Conservation (phyloP, 2,888 invertebrate species). For the Stictocephala bisonia region DNA sequence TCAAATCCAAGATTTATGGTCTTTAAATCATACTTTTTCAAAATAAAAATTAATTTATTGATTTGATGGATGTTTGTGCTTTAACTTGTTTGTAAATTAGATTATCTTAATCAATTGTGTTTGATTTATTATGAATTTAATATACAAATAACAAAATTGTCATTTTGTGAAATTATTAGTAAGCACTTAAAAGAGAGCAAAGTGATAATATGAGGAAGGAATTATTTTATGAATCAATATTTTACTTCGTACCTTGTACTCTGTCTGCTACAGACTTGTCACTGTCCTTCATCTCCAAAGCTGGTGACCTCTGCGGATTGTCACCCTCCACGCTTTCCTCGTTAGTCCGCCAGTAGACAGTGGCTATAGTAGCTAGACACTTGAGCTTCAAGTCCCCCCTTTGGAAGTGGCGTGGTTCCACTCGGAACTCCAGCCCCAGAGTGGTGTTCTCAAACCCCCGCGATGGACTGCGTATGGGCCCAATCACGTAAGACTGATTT, state of each 20-base stretch:
- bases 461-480: slow-evolving; percentile 68
- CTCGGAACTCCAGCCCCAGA: slow-evolving; percentile 83
- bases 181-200: too few relatives aligned
- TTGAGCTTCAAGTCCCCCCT: slow-evolving; percentile 88
- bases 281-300: slow-evolving; percentile 78
- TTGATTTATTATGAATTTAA: too few relatives aligned
- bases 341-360: slow-evolving; percentile 88
- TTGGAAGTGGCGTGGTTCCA: slow-evolving; percentile 83
- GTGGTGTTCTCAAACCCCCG: slow-evolving; percentile 81
- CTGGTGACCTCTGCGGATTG: slow-evolving; percentile 75
- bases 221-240: too few relatives aligned
- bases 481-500: slow-evolving; percentile 60
- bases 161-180: too few relatives aligned
- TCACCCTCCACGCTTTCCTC: slow-evolving; percentile 89
- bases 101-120: too few relatives aligned
- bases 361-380: slow-evolving; percentile 89
- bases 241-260: slow-evolving; percentile 76
- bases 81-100: too few relatives aligned
- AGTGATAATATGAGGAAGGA: too few relatives aligned
- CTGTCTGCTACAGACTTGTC: slow-evolving; percentile 75
- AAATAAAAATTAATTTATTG: too few relatives aligned
- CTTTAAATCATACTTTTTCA: too few relatives aligned
- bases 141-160: too few relatives aligned
- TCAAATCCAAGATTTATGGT: too few relatives aligned
- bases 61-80: too few relatives aligned